Evolutionary conservation across 2,797 vertebrate genomes (phyloP).

Genomic region (Parauchenoglanis ngamensis): DNA sequence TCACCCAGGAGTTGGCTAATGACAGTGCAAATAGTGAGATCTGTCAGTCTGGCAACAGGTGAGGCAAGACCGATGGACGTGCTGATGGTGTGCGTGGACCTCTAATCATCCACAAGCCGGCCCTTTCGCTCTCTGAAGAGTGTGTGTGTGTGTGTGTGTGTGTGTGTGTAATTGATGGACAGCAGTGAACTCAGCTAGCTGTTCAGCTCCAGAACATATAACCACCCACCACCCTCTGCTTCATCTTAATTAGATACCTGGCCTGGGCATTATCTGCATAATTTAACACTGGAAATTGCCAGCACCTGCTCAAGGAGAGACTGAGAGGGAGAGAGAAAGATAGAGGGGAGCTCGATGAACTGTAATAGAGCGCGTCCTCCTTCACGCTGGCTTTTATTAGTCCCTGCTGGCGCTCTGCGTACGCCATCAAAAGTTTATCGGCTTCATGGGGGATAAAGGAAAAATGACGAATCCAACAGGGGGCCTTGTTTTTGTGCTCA

Average conservation of each 20-base stretch:
- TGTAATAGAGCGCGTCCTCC: slow-evolving; percentile 37
- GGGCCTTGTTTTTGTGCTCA: neutral
- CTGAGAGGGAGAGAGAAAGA: neutral
- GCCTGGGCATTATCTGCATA: slow-evolving; percentile 61
- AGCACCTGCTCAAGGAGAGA: slow-evolving; percentile 51
- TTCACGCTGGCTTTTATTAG: slow-evolving; percentile 36
- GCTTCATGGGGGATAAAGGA: too few relatives aligned
- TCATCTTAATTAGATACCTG: slow-evolving; percentile 67
- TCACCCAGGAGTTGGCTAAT: neutral
- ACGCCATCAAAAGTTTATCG: slow-evolving; percentile 2
- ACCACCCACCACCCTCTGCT: slow-evolving; percentile 58
- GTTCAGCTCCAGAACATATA: slow-evolving; percentile 60
- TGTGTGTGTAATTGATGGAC: slow-evolving; percentile 38
- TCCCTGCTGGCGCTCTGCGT: slow-evolving; percentile 20
- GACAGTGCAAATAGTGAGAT: neutral
- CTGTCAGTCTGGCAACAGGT: slow-evolving; percentile 43
- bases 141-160: slow-evolving; percentile 27
- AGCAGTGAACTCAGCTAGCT: slow-evolving; percentile 43
- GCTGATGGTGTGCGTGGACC: slow-evolving; percentile 28
- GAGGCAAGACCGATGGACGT: slow-evolving; percentile 41
- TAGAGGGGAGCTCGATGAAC: neutral
- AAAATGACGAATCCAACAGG: neutral
- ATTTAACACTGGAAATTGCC: slow-evolving; percentile 63
- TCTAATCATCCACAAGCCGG: slow-evolving; percentile 26
- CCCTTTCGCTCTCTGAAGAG: slow-evolving; percentile 34